Evolutionary conservation across 1,140 invertebrate species (phyloP).

Genomic region (Andricus grossulariae): DNA sequence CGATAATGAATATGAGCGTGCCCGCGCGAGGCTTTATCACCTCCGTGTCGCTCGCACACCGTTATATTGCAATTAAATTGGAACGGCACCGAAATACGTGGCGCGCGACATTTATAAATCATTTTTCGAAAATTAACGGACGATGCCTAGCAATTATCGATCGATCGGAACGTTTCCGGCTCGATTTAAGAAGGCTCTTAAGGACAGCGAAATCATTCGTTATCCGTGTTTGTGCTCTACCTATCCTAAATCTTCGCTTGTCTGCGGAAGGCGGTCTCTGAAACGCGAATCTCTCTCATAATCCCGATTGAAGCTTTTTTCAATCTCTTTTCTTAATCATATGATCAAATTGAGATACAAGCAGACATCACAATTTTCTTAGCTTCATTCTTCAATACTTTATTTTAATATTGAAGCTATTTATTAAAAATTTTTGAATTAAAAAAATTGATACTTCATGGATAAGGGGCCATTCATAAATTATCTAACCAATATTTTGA

Average conservation of each 20-base stretch:
- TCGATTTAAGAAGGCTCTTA: constrained; percentile 51
- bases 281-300: neutral
- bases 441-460: no score
- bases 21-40: constrained; percentile 34
- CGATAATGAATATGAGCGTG: neutral
- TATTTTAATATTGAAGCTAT: no score
- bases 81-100: constrained; percentile 32
- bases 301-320: neutral
- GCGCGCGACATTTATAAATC: constrained; percentile 53
- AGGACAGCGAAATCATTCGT: constrained; percentile 44
- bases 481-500: no score
- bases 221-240: constrained; percentile 34
- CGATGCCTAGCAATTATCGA: constrained; percentile 54
- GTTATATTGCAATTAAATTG: constrained; percentile 52
- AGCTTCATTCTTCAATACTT: no score
- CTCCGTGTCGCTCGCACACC: constrained; percentile 42
- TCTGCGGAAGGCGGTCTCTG: constrained; percentile 39
- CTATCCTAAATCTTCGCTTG: constrained; percentile 44
- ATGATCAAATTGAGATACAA: constrained; percentile 33
- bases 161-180: constrained; percentile 48
- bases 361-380: no score
- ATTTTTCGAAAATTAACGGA: constrained; percentile 53
- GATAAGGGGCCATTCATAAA: no score
- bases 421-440: no score
- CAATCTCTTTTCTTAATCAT: neutral